Evolutionary conservation across 2,113 vertebrate genomes (phyloP).

Genomic region (Puma concolor): DNA sequence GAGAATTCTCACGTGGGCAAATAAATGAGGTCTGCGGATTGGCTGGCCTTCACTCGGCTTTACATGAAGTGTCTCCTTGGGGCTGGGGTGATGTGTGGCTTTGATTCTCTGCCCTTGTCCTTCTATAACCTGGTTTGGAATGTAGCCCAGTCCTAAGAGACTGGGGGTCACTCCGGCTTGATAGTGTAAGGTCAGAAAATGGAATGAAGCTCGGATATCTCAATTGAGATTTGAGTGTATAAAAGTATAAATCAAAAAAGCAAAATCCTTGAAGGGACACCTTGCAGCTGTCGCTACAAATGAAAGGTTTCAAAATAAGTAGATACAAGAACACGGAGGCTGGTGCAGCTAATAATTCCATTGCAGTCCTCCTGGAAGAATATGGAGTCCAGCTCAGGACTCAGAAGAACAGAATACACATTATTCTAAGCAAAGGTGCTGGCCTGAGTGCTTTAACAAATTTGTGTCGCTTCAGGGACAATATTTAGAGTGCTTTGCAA

Average conservation of each 20-base stretch:
- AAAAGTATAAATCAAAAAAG: constrained; percentile 88
- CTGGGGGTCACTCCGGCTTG: constrained; percentile 81
- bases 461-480: background rate
- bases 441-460: background rate
- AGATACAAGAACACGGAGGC: constrained; percentile 60
- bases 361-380: background rate
- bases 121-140: constrained; percentile 84
- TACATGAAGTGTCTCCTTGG: constrained; percentile 81
- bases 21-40: constrained; percentile 60
- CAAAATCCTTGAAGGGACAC: constrained; percentile 87
- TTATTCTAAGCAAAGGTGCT: background rate
- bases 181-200: constrained; percentile 86
- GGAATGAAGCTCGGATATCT: constrained; percentile 85
- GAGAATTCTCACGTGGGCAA: constrained; percentile 69
- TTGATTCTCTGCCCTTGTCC: constrained; percentile 82
- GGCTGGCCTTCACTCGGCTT: constrained; percentile 71
- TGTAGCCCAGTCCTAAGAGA: constrained; percentile 84
- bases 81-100: constrained; percentile 80
- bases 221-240: constrained; percentile 82
- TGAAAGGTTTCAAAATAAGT: constrained; percentile 85
- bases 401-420: background rate
- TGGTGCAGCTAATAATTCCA: constrained; percentile 61
- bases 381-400: background rate
- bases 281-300: constrained; percentile 84
- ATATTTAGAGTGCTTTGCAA: background rate